Base-by-base conservation (phyloP, 2,797 vertebrate genomes). In the Galaxias olidus region DNA sequence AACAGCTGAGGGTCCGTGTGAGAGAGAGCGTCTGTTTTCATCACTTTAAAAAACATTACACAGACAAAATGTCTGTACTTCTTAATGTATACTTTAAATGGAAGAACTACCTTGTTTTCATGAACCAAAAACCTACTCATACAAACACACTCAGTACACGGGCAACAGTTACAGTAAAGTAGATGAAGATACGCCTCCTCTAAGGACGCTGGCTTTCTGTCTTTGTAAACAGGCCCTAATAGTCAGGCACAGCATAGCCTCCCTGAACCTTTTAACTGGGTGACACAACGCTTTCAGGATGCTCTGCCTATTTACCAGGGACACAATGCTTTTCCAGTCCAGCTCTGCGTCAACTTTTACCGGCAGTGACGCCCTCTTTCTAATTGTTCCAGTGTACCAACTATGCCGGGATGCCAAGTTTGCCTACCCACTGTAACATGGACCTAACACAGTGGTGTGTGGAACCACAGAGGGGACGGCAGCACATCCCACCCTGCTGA, bases 141-240 rank as follows among this genome's bases (percentile, higher is more conserved):
- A n/a, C 42, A 45, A n/a, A 63, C 50, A 53, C 50, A 44, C 10
- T 7, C 17, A 2, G 8, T 10, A 58, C 52, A 59, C 55, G 54
- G 52, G 19, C 8, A 51, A 44, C 14, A 15, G 71, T 73, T 63
- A 40, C 63, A 44, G 68, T 0, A 40, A 63, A 44, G 68, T 0
- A 14, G 50, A 49, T 51, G 61, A 66, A 15, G 14, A 41, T 1
- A 49, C 60, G 18, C 41, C 63, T 62, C 47, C 51, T 76, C 50
- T 20, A 55, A 57, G 13, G 49, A 41, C 53, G 14, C 45, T 55
- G 14, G 20, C 30, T 61, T 18, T 64, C 54, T 64, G 63, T 64
- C 61, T 67, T 64, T 78, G 65, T 76, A 79, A 79, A 63, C 49
- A 64, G 51, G 30, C 68, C 65, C 73, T 73, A 72, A 73, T 50